Percentiles rank a stretch among this genome's conserved stretches.
Conservation (phyloP, 2,888 invertebrate species). For the Hyppa rectilinea region DNA sequence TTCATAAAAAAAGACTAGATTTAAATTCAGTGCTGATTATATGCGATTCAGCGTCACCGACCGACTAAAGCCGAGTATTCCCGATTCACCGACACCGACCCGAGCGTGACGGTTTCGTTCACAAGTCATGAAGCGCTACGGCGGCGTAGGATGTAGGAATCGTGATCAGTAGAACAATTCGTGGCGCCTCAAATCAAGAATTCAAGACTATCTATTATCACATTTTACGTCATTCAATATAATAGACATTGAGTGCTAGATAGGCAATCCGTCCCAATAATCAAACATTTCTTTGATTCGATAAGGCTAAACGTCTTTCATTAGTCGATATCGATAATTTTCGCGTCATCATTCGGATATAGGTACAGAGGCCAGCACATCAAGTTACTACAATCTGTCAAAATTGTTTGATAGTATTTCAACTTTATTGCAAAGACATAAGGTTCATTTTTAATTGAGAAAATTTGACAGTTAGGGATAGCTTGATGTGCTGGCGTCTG, state of each 20-base stretch:
- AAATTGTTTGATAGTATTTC: too few species aligned
- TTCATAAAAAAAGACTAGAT: slow-evolving; percentile 1
- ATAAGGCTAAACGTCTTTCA: slow-evolving; percentile 36
- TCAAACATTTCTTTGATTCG: slow-evolving; percentile 23
- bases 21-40: background rate
- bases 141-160: slow-evolving; percentile 8
- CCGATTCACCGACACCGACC: background rate
- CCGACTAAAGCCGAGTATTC: background rate
- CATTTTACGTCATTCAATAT: slow-evolving; percentile 33
- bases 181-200: slow-evolving; percentile 23
- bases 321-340: slow-evolving; percentile 21
- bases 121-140: background rate
- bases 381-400: too few species aligned
- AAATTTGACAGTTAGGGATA: too few species aligned
- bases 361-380: too few species aligned
- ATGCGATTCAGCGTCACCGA: background rate
- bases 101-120: background rate
- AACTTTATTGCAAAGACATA: too few species aligned
- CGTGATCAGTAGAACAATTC: slow-evolving; percentile 24
- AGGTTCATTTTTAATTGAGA: too few species aligned
- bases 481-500: too few species aligned
- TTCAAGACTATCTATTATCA: slow-evolving; percentile 14
- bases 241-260: slow-evolving; percentile 27
- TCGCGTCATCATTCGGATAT: slow-evolving; percentile 10
- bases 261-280: slow-evolving; percentile 25